These are phyloP conservation scores for Leptopterna dolabrata DNA, from an alignment of 2,888 invertebrate genomes.

Conservation along the genomic window DNA sequence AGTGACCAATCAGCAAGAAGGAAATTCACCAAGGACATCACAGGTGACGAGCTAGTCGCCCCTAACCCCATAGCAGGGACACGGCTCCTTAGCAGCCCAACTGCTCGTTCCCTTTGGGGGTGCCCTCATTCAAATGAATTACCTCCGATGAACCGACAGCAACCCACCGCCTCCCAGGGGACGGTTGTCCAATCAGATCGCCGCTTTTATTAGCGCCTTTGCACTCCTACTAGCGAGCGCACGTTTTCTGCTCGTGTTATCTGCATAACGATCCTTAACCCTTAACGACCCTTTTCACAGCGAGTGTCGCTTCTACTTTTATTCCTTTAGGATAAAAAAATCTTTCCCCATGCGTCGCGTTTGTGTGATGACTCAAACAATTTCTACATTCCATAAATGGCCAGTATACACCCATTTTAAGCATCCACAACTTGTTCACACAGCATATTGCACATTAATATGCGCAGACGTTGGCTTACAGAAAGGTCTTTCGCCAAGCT, in stretches of 20 bases:
- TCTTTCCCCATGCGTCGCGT: background rate
- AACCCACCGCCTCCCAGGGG: background rate
- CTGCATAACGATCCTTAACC: constrained; percentile 53
- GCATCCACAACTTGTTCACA: too few relatives aligned
- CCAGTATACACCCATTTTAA: background rate
- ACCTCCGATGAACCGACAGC: background rate
- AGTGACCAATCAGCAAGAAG: too few relatives aligned
- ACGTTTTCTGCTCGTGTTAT: constrained; percentile 44
- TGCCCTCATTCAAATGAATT: constrained; percentile 1
- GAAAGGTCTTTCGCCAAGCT: too few relatives aligned
- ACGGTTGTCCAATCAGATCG: constrained; percentile 24
- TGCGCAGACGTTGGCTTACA: too few relatives aligned
- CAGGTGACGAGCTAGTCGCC: too few relatives aligned
- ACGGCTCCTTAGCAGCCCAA: background rate
- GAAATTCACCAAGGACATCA: too few relatives aligned
- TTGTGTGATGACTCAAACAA: constrained; percentile 28
- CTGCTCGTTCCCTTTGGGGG: background rate
- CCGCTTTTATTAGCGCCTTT: constrained; percentile 45
- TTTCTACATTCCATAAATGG: background rate
- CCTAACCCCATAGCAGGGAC: too few relatives aligned
- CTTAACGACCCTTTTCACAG: constrained; percentile 44
- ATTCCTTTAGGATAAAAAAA: background rate
- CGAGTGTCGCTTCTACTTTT: constrained; percentile 26
- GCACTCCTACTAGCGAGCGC: constrained; percentile 17
- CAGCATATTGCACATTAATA: too few relatives aligned